Base-by-base conservation (phyloP, 2,888 invertebrate species). In the Amphipyra tragopoginis region DNA sequence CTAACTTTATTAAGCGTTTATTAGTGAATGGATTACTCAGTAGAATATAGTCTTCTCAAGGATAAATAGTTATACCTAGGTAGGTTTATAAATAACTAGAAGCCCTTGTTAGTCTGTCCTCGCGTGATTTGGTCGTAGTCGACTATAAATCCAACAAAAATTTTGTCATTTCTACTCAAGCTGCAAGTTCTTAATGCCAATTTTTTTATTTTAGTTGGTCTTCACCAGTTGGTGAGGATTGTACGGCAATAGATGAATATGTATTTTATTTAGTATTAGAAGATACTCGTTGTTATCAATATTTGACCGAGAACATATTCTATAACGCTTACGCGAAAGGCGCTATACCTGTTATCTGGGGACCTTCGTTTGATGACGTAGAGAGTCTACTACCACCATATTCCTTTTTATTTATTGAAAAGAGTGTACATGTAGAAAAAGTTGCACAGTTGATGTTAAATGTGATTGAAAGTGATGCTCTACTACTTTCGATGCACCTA, bases 231-330 rank as follows among this genome's bases (percentile, higher is more conserved):
- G 88, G 71, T 71, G 80, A 86, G 0, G 96, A 97, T 81, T 97
- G 97, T 73, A 85, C 91, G 2, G 72, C 86, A 6, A 86, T 97
- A 43, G 86, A 92, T 0, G 77, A 93, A 8, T 97, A 97, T 84
- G 91, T 96, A 75, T 97, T 97, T 84, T 97, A 97, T 78, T 85
- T 97, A 43, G 95, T 96, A 0, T 96, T 97, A 70, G 97, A 97
- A 86, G 97, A 97, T 81, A 95, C 96, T 0, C 95, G 96, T 74
- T 97, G 97, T 80, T 91, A 92, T 6, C 96, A 97, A 81, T 97
- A 97, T 77, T 86, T 97, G 47, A 97, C 97, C 0, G 97, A 97
- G 80, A 97, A 97, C 83, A 82, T 95, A 0, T 97, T 96, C 88
- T 96, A 96, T 93, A 95, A 97, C 73, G 96, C 96, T 0, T 96